Evolutionary conservation across 1,140 invertebrate genomes (phyloP).

Genomic region (Caenorhabditis tropicalis): DNA sequence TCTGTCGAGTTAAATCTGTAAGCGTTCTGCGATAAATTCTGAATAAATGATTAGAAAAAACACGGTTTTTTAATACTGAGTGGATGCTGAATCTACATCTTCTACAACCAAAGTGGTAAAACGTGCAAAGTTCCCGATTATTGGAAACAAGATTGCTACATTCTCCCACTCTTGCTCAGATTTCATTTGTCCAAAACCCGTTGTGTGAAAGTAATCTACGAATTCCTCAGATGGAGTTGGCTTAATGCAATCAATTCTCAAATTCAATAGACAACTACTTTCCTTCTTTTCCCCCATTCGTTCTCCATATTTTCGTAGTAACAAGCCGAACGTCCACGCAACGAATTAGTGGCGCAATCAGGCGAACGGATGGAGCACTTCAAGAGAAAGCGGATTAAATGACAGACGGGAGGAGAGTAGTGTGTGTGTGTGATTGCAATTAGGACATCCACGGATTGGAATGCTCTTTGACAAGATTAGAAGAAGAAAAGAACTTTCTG

Average conservation of each 20-base stretch:
- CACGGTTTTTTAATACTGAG: too few relatives aligned
- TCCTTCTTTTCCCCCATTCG: neutral
- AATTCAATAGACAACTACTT: slow-evolving; percentile 13
- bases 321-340: slow-evolving; percentile 1
- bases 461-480: slow-evolving; percentile 22
- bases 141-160: too few relatives aligned
- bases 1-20: too few relatives aligned
- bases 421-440: slow-evolving; percentile 37
- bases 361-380: slow-evolving; percentile 32
- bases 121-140: too few relatives aligned
- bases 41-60: too few relatives aligned
- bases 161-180: too few relatives aligned
- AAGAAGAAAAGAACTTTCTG: neutral
- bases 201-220: neutral
- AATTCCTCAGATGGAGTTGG: neutral
- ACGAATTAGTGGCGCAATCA: slow-evolving; percentile 43
- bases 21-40: too few relatives aligned
- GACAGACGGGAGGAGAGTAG: slow-evolving; percentile 26
- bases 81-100: too few relatives aligned
- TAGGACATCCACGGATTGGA: neutral
- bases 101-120: too few relatives aligned
- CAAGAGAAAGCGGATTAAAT: slow-evolving; percentile 38
- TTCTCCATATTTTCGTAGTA: slow-evolving; percentile 38
- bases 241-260: neutral
- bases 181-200: too few relatives aligned